A percentile compares a stretch with the other conserved stretches of the same genome.
Conservation (phyloP, 2,113 vertebrate genomes). For the Excalfactoria chinensis region DNA sequence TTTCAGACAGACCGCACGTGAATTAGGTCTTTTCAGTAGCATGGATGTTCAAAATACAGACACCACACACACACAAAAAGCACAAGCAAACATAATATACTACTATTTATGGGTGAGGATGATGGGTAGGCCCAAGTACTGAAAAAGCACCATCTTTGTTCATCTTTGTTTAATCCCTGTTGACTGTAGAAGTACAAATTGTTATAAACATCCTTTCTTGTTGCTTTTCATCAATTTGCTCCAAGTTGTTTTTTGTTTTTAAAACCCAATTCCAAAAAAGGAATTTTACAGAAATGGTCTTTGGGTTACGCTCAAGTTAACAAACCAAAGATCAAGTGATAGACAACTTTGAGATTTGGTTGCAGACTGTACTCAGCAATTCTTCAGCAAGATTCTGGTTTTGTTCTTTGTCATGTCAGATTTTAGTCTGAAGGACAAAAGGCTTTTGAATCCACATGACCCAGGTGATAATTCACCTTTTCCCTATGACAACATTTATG, state of each 20-base stretch:
- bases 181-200: neutral
- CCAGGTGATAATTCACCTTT: neutral
- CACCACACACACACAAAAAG: neutral
- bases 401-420: neutral
- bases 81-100: neutral
- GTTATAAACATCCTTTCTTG: neutral
- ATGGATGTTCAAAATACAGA: neutral
- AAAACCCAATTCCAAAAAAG: neutral
- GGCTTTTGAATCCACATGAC: neutral
- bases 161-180: neutral
- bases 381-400: neutral
- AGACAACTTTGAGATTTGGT: neutral
- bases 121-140: neutral
- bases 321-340: neutral
- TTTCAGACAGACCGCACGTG: constrained; percentile 16
- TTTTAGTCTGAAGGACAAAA: neutral
- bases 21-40: constrained; percentile 35
- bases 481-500: neutral
- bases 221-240: neutral
- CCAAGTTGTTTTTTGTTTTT: neutral
- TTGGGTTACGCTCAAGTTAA: neutral
- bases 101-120: neutral
- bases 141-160: neutral
- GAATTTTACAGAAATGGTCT: neutral
- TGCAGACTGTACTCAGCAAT: neutral